Percentiles rank a stretch among this genome's conserved stretches.
phyloP scores from a whole-genome alignment of 35 echinoderm and acorn worm genomes.

The Heliocidaris tuberculata region DNA sequence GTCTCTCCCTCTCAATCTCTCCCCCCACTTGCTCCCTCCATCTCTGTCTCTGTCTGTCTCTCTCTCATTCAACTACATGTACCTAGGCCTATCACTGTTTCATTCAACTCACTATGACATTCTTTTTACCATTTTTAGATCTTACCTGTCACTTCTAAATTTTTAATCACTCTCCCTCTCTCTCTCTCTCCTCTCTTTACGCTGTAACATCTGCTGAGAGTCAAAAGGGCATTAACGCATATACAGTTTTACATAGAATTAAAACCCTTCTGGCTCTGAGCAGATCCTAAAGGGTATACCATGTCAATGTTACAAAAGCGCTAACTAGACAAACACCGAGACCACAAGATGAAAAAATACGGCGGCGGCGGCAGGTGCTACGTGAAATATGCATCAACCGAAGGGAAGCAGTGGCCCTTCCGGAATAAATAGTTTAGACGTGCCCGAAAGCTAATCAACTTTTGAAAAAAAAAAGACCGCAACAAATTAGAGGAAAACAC shows the following conservation, averaged over 20 bases:
- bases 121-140: background rate
- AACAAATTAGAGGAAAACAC: background rate
- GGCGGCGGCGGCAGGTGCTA: background rate
- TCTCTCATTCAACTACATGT: background rate
- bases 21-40: background rate
- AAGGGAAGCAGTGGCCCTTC: slow-evolving; percentile 1
- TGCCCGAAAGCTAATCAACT: background rate
- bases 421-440: background rate
- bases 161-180: background rate
- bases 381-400: slow-evolving; percentile 22
- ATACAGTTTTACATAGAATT: background rate
- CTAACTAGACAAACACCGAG: background rate
- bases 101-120: background rate
- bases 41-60: background rate
- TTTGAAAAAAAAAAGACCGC: background rate
- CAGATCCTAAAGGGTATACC: background rate
- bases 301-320: background rate
- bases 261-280: background rate
- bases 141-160: background rate
- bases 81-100: background rate
- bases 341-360: background rate
- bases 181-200: background rate
- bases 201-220: background rate
- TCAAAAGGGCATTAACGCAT: background rate
- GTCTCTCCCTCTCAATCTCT: background rate